Evolutionary conservation across 2,113 vertebrate species (phyloP), one percentile per base, ranked within the genome.

Genomic region (Indicator indicator): DNA sequence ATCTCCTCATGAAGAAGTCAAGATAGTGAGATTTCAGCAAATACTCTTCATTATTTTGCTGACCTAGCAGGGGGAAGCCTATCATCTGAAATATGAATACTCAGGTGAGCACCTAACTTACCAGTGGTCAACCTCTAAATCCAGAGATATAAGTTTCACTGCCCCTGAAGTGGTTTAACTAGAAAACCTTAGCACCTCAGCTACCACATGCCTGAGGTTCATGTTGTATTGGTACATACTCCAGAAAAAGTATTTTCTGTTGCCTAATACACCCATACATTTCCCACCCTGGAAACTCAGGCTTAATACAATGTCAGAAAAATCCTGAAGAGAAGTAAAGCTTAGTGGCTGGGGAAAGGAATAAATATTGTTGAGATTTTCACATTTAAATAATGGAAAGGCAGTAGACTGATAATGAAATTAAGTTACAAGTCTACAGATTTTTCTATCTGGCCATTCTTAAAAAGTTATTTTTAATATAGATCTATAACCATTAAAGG

Each of bases 331-430:
- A 60, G 42, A 54, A 78, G 59, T 4, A n/a, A 55, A 67, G 4
- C 1, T 28, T 21, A 52, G 21, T 8, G 3, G 38, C 16, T n/a
- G 10, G 4, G 4, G 8, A 4, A 4, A 50, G 5, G 21, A 78
- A 68, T 38, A 81, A 24, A 65, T 27, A 24, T 62, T 36, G 23
- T 6, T 58, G 32, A 59, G 16, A 16, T n/a, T 84, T 84, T 59
- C 36, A 59, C 36, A 42, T 20, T 6, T 64, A 36, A 63, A 36
- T 50, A 83, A 70, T 1, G 8, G 30, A 69, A 87, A 77, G 20
- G 62, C 14, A 48, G 12, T 23, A 32, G 21, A 14, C 8, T 92
- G 15, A 10, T 60, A 67, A 58, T 5, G 2, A 78, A 92, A 91
- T 60, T 30, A 40, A 30, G 12, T 32, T 38, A 6, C 9, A 32